Base-by-base conservation (phyloP, 2,797 vertebrate species). In the Darevskia mixta region DNA sequence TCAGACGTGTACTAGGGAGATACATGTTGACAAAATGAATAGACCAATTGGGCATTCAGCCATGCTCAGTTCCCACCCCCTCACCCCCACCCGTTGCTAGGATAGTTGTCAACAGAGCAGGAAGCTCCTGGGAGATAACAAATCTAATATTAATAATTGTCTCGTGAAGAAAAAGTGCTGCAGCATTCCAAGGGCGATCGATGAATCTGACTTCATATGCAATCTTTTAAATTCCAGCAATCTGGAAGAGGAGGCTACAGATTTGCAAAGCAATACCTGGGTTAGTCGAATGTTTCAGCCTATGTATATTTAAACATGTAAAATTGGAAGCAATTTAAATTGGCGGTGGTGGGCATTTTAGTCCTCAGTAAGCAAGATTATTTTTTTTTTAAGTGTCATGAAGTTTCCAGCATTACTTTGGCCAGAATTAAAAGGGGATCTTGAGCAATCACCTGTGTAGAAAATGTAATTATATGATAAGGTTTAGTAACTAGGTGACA, bases 21-120 rank as follows among this genome's bases (percentile, higher is more conserved):
- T 32, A 85, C 49, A 45, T 41, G 69, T 85, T 0, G 0, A 89
- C 71, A 73, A 76, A 66, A 35, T 61, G 35, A 75, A 82, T 45
- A 88, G 71, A 45, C 55, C n/a, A 89, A 88, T 83, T 4, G 90
- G 93, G 84, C 92, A 86, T 1, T 38, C 15, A 82, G 79, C 90
- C 89, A 83, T 27, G 67, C 43, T 90, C 71, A 45, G 78, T 49
- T 49, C 49, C 49, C 13, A 82, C 25, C 49, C 89, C 88, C 88
- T 89, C 80, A 85, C 88, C 85, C 45, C 87, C 67, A 87, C 38
- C 86, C 15, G 92, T 94, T 95, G 94, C 93, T 92, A 95, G 86
- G 92, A 80, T 96, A 95, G 94, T 93, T 93, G 90, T 96, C 95
- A 96, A 95, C 90, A 93, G 87, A 95, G 94, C 88, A 93, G 86